phyloP scores from a whole-genome alignment of 2,888 invertebrate genomes.

The Parnassius smintheus region DNA sequence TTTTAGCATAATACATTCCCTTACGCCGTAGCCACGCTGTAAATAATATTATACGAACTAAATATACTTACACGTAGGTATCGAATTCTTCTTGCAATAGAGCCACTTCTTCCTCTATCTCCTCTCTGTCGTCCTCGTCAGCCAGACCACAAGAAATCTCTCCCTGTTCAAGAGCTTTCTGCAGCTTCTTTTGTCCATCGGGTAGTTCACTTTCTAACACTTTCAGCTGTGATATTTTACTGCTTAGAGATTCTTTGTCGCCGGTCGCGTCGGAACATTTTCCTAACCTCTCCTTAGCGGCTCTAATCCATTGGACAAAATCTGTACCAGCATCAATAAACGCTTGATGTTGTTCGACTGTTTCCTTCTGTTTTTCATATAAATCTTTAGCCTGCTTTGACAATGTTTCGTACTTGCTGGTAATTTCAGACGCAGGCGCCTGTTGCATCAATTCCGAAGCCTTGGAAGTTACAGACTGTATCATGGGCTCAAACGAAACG shows the following conservation, averaged over 20 bases:
- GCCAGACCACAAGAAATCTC: slow-evolving; percentile 92
- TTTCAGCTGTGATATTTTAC: slow-evolving; percentile 92
- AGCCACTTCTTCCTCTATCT: slow-evolving; percentile 95
- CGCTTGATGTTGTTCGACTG: slow-evolving; percentile 94
- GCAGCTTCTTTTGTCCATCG: slow-evolving; percentile 91
- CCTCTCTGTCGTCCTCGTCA: slow-evolving; percentile 92
- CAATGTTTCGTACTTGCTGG: slow-evolving; percentile 93
- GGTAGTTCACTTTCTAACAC: slow-evolving; percentile 91
- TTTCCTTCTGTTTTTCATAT: slow-evolving; percentile 93
- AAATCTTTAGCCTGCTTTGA: slow-evolving; percentile 95
- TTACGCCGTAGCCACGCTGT: too few species aligned
- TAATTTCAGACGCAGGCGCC: slow-evolving; percentile 94
- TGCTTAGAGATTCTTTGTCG: slow-evolving; percentile 92
- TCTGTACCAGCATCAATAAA: slow-evolving; percentile 96
- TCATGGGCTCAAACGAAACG: slow-evolving; percentile 98
- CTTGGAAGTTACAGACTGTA: slow-evolving; percentile 96
- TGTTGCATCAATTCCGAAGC: slow-evolving; percentile 95
- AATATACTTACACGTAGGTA: slow-evolving; percentile 84
- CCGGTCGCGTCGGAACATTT: slow-evolving; percentile 96
- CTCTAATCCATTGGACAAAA: slow-evolving; percentile 95
- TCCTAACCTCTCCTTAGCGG: slow-evolving; percentile 93
- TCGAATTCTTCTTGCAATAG: slow-evolving; percentile 95
- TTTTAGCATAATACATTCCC: too few species aligned
- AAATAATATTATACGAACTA: not conserved
- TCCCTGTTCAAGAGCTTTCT: slow-evolving; percentile 90